Conservation (phyloP, 1,140 invertebrate species). For the Zaprionus taronus region DNA sequence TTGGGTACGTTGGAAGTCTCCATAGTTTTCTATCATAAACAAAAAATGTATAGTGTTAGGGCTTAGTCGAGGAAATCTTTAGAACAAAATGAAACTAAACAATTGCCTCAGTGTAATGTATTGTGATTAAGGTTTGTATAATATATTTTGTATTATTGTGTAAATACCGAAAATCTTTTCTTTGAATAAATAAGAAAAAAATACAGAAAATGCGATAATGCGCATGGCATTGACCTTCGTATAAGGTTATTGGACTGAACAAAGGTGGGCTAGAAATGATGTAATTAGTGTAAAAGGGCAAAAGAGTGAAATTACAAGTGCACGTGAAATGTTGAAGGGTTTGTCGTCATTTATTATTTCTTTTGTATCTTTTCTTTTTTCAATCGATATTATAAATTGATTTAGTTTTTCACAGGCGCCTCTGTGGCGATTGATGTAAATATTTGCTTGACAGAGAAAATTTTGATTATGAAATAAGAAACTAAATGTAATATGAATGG, state of each 20-base stretch:
- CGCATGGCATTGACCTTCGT: constrained; percentile 42
- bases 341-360: constrained; percentile 15
- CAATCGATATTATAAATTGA: constrained; percentile 53
- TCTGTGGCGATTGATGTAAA: constrained; percentile 15
- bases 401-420: constrained; percentile 45
- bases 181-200: constrained; percentile 16
- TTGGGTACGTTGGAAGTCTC: not conserved
- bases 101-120: too few relatives aligned
- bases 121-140: not conserved
- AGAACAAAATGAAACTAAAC: not conserved
- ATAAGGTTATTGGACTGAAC: constrained; percentile 25
- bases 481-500: not conserved
- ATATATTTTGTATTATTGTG: too few relatives aligned
- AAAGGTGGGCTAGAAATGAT: not conserved
- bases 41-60: too few relatives aligned
- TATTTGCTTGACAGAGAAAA: not conserved
- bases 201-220: constrained; percentile 11
- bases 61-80: too few relatives aligned
- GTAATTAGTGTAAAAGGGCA: not conserved
- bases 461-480: not conserved
- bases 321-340: constrained; percentile 21
- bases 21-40: not conserved
- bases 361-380: constrained; percentile 1
- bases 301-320: constrained; percentile 18
- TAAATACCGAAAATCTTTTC: not conserved